Conservation (phyloP, 1,140 invertebrate genomes). For the Hycleus phaleratus region DNA sequence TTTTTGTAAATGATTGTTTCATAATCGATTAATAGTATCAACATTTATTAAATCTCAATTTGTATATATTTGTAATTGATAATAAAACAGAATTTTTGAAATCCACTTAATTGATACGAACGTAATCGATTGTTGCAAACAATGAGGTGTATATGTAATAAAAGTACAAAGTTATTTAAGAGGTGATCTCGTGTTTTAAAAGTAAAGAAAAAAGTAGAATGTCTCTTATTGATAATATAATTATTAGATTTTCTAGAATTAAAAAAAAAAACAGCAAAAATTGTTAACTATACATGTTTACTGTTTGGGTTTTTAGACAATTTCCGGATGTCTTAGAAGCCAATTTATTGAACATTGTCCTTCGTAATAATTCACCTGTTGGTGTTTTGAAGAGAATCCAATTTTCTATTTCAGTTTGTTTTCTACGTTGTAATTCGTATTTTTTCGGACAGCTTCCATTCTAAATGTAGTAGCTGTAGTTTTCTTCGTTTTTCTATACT, state of each 20-base stretch:
- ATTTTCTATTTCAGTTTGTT: not conserved
- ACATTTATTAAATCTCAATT: conserved; percentile 4
- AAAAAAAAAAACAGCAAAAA: too few species aligned
- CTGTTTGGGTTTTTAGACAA: too few species aligned
- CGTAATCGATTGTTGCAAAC: conserved; percentile 13
- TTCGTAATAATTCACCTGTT: too few species aligned
- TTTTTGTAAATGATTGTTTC: not conserved
- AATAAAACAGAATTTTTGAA: conserved; percentile 13
- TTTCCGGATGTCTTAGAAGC: too few species aligned
- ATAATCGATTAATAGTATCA: conserved; percentile 16
- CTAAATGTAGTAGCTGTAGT: too few species aligned
- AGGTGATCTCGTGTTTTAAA: conserved; percentile 32
- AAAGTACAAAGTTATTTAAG: conserved; percentile 38
- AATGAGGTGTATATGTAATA: conserved; percentile 17
- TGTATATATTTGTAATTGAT: conserved; percentile 7
- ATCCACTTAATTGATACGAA: not conserved
- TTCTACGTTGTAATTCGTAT: conserved; percentile 9
- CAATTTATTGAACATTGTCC: too few species aligned
- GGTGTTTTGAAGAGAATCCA: too few species aligned
- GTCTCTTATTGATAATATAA: conserved; percentile 19
- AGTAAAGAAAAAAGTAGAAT: conserved; percentile 21
- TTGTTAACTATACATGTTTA: too few species aligned
- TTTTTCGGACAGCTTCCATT: not conserved
- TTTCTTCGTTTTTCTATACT: not conserved
- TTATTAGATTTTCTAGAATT: too few species aligned